Conservation (phyloP, 2,113 vertebrate genomes). For the Papio anubis region DNA sequence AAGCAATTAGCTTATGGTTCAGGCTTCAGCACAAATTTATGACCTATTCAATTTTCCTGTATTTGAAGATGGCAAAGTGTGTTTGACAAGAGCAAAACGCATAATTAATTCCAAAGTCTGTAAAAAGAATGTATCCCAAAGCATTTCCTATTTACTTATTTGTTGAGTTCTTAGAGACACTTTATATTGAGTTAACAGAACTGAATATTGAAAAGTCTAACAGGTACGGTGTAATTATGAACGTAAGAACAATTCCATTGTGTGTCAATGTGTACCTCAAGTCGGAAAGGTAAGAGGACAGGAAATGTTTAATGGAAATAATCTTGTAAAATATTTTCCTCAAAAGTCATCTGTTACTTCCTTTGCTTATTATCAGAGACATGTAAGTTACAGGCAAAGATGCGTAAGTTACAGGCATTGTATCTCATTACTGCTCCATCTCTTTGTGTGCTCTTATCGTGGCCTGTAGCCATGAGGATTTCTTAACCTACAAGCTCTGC, state of each 20-base stretch:
- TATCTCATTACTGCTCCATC: neutral
- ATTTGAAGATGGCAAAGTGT: conserved; percentile 27
- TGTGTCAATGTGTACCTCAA: neutral
- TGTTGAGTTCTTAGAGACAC: neutral
- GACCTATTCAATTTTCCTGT: conserved; percentile 4
- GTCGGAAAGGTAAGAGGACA: neutral
- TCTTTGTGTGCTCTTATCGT: neutral
- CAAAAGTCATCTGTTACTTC: neutral
- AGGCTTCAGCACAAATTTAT: neutral
- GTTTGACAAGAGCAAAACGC: neutral
- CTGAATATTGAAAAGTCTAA: conserved; percentile 1
- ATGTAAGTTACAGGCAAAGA: neutral
- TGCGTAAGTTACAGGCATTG: neutral
- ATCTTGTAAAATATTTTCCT: neutral
- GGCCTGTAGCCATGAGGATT: no score
- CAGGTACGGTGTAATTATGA: neutral
- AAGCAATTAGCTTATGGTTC: conserved; percentile 23
- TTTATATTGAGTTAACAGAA: neutral
- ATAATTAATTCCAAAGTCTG: conserved; percentile 1
- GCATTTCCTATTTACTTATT: conserved; percentile 21
- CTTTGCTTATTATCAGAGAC: neutral
- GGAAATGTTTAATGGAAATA: neutral
- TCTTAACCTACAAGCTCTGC: neutral
- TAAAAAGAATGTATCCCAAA: neutral
- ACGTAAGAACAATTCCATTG: neutral